Evolutionary conservation across 2,797 vertebrate species (phyloP), one percentile per base, ranked within the genome.

Genomic region (Sebastes dallii): DNA sequence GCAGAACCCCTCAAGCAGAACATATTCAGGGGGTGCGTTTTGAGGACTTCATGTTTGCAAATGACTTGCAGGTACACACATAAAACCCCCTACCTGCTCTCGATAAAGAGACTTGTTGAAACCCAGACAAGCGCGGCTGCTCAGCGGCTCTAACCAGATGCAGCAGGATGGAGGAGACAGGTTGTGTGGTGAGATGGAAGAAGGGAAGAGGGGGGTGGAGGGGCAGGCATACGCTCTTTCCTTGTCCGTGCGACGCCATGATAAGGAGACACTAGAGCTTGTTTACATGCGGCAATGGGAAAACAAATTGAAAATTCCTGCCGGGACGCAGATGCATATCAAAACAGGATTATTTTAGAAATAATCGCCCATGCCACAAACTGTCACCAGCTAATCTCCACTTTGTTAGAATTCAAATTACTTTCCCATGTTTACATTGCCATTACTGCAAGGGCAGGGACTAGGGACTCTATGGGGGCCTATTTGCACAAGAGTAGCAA

Each of bases 321-420:
- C 93, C 85, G 87, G 95, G 95, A 95, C 93, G 93, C 93, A 94
- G 96, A 96, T 96, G 96, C 96, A 96, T 96, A 96, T 96, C 96
- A 96, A 96, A 96, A 96, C 94, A 95, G 95, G 95, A 96, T 96
- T 96, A 96, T 96, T 96, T 95, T 95, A 92, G 94, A 96, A 96
- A 96, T 96, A 96, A 96, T 96, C 96, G 89, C 77, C 91, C 89
- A 92, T 91, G 92, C 95, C 95, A 95, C 94, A 95, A 95, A 94
- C 94, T 94, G 93, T 95, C 94, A 94, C 92, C 89, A 90, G 94
- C 95, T 96, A 96, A 96, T 96, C 96, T 96, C 94, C 92, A 96
- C 93, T 96, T 96, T 96, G 95, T 95, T 95, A 95, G 95, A 96
- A 96, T 96, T 96, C 92, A 96, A 96, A 96, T 96, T 95, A 95